These are phyloP conservation scores for Pandemis heparana DNA, from an alignment of 2,888 invertebrate species.

Conservation along the genomic window DNA sequence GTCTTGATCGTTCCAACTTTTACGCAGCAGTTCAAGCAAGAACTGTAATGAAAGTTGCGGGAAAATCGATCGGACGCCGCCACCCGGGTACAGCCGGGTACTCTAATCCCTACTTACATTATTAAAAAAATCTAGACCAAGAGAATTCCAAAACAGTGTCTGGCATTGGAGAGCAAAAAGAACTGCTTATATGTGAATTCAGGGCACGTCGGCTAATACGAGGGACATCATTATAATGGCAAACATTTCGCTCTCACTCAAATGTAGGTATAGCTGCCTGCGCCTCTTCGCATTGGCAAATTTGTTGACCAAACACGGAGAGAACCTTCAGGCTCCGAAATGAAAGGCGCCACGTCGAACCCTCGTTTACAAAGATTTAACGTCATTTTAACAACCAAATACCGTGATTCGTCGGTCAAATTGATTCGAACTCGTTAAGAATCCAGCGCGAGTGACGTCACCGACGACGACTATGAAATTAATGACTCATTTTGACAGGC, in stretches of 20 bases:
- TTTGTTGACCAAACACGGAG: not conserved
- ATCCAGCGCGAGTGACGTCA: slow-evolving; percentile 25
- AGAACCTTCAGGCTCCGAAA: slow-evolving; percentile 9
- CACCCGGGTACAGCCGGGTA: not conserved
- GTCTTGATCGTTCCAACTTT: not conserved
- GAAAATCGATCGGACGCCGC: slow-evolving; percentile 2
- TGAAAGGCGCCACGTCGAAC: not conserved
- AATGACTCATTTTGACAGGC: slow-evolving; percentile 29
- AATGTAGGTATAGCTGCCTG: not conserved
- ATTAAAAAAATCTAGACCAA: not conserved
- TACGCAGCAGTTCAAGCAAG: not conserved
- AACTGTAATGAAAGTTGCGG: slow-evolving; percentile 1
- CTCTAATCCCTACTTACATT: not conserved
- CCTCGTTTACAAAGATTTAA: slow-evolving; percentile 5
- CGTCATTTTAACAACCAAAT: slow-evolving; percentile 19
- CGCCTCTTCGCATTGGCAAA: not conserved
- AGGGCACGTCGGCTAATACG: slow-evolving; percentile 3
- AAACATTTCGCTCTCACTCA: slow-evolving; percentile 4
- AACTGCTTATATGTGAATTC: not conserved
- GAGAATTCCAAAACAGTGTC: not conserved
- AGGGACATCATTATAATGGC: slow-evolving; percentile 7
- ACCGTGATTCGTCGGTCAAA: slow-evolving; percentile 15
- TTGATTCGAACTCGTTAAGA: slow-evolving; percentile 26
- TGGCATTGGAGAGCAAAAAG: not conserved
- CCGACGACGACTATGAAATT: slow-evolving; percentile 25